These are phyloP conservation scores for Pangasius larnaudii DNA, from an alignment of 2,797 vertebrate species.

Conservation along the genomic window DNA sequence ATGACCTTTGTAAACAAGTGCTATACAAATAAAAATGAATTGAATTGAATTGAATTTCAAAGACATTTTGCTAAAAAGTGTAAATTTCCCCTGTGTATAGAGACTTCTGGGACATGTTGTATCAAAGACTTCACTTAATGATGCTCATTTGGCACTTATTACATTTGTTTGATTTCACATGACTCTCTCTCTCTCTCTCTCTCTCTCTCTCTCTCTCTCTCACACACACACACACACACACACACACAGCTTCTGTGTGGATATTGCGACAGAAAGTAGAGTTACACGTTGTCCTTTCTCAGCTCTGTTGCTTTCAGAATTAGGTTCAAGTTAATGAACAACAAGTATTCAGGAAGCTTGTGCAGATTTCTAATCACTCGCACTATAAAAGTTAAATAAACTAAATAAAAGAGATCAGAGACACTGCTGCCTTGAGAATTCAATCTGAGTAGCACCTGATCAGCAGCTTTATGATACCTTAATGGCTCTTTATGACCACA, in stretches of 20 bases:
- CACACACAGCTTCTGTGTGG: not conserved
- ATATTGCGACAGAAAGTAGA: not conserved
- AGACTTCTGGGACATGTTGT: too few relatives aligned
- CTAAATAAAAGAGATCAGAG: not conserved
- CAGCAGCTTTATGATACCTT: not conserved
- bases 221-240: not conserved
- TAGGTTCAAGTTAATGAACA: not conserved
- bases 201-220: not conserved
- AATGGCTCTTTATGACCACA: not conserved
- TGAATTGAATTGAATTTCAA: too few relatives aligned
- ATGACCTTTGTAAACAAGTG: too few relatives aligned
- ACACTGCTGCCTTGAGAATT: too few relatives aligned
- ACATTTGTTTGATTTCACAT: not conserved
- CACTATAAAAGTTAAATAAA: not conserved
- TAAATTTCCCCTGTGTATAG: too few relatives aligned
- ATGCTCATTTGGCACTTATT: not conserved
- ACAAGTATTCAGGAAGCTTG: not conserved
- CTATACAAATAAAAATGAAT: too few relatives aligned
- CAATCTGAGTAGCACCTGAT: not conserved
- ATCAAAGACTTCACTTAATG: not conserved
- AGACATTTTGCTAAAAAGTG: too few relatives aligned
- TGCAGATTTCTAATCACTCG: not conserved
- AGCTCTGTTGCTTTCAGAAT: not conserved
- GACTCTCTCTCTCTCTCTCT: not conserved
- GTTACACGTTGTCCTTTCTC: not conserved